These are phyloP conservation scores for Heteromyza rotundicornis DNA, from an alignment of 2,888 invertebrate genomes.

Conservation along the genomic window DNA sequence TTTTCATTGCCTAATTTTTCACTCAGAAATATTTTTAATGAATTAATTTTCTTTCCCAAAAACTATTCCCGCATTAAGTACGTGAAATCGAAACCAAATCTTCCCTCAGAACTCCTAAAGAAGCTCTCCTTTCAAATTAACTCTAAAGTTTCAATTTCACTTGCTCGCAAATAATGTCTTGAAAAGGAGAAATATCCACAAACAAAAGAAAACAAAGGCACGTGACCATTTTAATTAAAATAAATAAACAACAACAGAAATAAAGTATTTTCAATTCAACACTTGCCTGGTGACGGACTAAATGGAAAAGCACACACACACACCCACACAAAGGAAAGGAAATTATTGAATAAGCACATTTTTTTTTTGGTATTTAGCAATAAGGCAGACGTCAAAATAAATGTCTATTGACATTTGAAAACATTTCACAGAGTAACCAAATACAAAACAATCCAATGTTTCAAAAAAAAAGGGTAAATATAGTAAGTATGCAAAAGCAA, in stretches of 20 bases:
- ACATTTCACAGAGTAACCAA: conserved; percentile 15
- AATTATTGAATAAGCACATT: conserved; percentile 8
- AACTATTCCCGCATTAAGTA: too few relatives aligned
- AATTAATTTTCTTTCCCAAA: too few relatives aligned
- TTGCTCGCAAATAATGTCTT: neutral
- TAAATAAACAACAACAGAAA: conserved; percentile 43
- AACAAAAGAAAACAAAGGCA: conserved; percentile 51
- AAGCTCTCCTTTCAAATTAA: too few relatives aligned
- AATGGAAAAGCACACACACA: too few relatives aligned
- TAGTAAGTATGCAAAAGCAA: neutral
- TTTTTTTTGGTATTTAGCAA: too few relatives aligned
- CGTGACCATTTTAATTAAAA: conserved; percentile 51
- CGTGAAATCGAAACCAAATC: too few relatives aligned
- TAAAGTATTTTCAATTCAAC: too few relatives aligned
- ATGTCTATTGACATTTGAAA: neutral
- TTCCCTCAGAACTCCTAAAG: too few relatives aligned
- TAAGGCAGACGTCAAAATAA: conserved; percentile 1
- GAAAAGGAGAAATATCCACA: too few relatives aligned
- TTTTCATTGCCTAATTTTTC: too few relatives aligned
- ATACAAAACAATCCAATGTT: neutral
- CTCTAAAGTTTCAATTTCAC: conserved; percentile 31
- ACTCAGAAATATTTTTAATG: too few relatives aligned
- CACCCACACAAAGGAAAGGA: neutral
- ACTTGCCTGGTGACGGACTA: too few relatives aligned
- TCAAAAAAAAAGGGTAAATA: neutral